Evolutionary conservation across 2,888 invertebrate species (phyloP).

Genomic region (Agrochola circellaris): DNA sequence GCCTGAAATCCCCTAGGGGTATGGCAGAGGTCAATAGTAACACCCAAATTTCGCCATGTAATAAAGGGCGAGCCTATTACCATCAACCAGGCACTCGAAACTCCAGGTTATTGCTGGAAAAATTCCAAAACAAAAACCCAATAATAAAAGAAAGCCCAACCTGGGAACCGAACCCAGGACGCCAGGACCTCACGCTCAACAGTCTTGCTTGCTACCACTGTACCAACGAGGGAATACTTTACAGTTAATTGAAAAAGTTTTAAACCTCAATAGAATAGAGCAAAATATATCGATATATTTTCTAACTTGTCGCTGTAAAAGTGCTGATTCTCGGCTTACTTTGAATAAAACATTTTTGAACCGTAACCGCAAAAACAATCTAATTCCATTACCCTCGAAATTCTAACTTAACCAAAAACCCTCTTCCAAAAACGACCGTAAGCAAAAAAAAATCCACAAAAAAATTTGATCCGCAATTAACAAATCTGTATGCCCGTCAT

Average conservation of each 20-base stretch:
- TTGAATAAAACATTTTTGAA: background rate
- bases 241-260: too few species aligned
- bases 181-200: background rate
- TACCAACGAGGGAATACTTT: too few species aligned
- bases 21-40: background rate
- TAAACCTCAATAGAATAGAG: too few species aligned
- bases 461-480: conserved; percentile 63
- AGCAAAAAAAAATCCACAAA: conserved; percentile 41
- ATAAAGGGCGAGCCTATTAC: too few species aligned
- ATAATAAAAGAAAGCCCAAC: too few species aligned
- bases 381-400: conserved; percentile 10
- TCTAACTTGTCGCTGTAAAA: background rate
- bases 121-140: too few species aligned
- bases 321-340: background rate
- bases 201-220: too few species aligned
- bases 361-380: conserved; percentile 13
- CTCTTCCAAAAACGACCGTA: conserved; percentile 28
- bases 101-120: too few species aligned
- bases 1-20: background rate
- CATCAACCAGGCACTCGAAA: too few species aligned
- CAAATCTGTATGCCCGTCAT: conserved; percentile 62
- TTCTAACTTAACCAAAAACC: conserved; percentile 16
- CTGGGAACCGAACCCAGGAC: background rate
- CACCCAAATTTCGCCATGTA: background rate
- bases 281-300: too few species aligned